Evolutionary conservation across 2,113 vertebrate species (phyloP), one percentile per base, ranked within the genome.

Genomic region (Eupsittula cactorum): DNA sequence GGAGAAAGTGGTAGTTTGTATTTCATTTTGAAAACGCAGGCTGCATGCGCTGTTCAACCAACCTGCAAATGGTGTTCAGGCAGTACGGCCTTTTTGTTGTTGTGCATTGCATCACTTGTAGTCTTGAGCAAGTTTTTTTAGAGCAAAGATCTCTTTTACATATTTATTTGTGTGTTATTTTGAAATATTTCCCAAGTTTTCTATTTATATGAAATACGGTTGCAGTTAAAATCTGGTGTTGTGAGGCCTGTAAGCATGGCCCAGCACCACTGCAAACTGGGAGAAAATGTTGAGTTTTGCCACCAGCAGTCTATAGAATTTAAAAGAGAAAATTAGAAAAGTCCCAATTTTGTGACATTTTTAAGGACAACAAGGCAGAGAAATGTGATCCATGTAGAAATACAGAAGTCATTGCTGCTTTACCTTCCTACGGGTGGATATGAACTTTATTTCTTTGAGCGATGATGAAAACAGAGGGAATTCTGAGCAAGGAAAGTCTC

Each of bases 1-100:
- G 83, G 89, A 91, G 91, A 96, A 95, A 92, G 83, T 86, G 81
- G 69, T 68, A 86, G 80, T 86, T 92, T 79, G 65, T 64, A 46
- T 96, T 96, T 95, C 70, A 47, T 91, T 95, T 84, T 96, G 93
- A 82, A 93, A 95, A 85, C 2, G 3, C 20, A 35, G 65, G 55
- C 69, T 91, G 4, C 3, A 5, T 35, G 42, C 42, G 79, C 89
- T 95, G 44, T 81, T 71, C 86, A 33, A 7, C 67, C 49, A 68
- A 57, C 57, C 83, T 85, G 39, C 60, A 95, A 84, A 68, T 42
- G 42, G 59, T 89, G 74, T 31, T 91, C 0, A 0, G 57, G 35
- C 84, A 68, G 60, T 68, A 84, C 57, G 52, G 46, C 33, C 65
- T 57, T 87, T 71, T 90, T 78, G 57, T 95, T 92, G 19, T 4